A percentile compares a stretch with the other conserved stretches of the same genome.
Conservation (phyloP, 2,888 invertebrate genomes). For the Idaea aversata region DNA sequence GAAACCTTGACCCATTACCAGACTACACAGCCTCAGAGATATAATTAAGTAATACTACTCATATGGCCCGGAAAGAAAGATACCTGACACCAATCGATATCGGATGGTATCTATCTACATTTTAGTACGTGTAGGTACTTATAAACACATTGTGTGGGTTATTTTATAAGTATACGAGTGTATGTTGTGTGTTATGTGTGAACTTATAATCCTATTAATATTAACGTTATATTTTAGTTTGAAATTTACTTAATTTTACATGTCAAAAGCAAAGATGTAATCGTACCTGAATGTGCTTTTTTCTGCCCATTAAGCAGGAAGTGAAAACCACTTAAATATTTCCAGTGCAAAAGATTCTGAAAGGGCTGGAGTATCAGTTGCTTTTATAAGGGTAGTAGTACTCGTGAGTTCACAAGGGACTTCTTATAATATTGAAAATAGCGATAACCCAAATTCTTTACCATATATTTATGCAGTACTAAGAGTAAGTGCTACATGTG, state of each 20-base stretch:
- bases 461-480: background rate
- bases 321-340: background rate
- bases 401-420: background rate
- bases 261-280: background rate
- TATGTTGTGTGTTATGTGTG: too few species aligned
- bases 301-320: background rate
- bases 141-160: too few species aligned
- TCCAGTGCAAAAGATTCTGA: background rate
- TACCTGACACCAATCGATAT: background rate
- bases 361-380: background rate
- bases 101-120: background rate
- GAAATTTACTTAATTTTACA: too few species aligned
- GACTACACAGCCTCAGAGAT: background rate
- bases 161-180: too few species aligned
- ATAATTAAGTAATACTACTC: background rate
- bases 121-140: too few species aligned
- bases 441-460: background rate
- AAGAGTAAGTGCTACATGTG: too few species aligned
- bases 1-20: background rate
- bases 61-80: background rate
- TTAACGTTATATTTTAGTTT: too few species aligned
- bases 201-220: too few species aligned
- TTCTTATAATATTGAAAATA: background rate
- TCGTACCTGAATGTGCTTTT: background rate
- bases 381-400: background rate